Percentiles rank a stretch among this genome's conserved stretches.
phyloP scores from a whole-genome alignment of 2,113 vertebrate species.

The Passer domesticus region DNA sequence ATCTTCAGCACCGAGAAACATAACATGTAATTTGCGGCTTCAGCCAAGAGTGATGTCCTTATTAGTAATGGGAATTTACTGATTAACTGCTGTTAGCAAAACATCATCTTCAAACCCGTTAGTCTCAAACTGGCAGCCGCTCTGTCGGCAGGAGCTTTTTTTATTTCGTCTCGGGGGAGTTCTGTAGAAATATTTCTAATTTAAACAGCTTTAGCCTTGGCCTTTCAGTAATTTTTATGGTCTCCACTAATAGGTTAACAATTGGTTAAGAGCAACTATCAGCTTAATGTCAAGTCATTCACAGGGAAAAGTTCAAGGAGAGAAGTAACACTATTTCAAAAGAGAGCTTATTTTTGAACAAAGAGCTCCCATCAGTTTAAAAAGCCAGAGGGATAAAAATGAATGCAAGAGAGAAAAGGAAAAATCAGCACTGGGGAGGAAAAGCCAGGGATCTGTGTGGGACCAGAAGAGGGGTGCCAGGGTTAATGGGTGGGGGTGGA shows the following conservation, averaged over 20 bases:
- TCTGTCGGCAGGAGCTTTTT: constrained; percentile 30
- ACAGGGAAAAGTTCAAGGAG: constrained; percentile 69
- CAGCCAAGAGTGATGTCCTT: constrained; percentile 74
- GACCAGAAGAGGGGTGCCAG: not conserved
- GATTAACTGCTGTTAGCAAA: constrained; percentile 78
- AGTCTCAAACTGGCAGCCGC: constrained; percentile 56
- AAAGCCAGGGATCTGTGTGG: not conserved
- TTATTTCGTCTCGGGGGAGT: constrained; percentile 48
- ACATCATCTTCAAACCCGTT: constrained; percentile 66
- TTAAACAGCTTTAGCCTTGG: constrained; percentile 66
- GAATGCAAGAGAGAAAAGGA: not conserved
- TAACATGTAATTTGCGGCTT: constrained; percentile 67
- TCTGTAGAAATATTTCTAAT: constrained; percentile 67
- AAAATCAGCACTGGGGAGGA: not conserved
- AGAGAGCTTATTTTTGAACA: constrained; percentile 38
- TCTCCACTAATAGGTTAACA: constrained; percentile 71
- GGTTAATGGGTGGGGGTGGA: not conserved
- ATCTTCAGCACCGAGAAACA: constrained; percentile 59
- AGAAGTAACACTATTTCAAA: constrained; percentile 63
- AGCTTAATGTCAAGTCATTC: constrained; percentile 59
- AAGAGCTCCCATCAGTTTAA: constrained; percentile 4
- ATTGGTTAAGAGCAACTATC: constrained; percentile 70
- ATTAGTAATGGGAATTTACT: constrained; percentile 75
- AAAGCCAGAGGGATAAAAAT: constrained; percentile 23
- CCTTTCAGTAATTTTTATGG: constrained; percentile 69